These are phyloP conservation scores for Bostrychus sinensis DNA, from an alignment of 2,113 vertebrate genomes.

Conservation along the genomic window DNA sequence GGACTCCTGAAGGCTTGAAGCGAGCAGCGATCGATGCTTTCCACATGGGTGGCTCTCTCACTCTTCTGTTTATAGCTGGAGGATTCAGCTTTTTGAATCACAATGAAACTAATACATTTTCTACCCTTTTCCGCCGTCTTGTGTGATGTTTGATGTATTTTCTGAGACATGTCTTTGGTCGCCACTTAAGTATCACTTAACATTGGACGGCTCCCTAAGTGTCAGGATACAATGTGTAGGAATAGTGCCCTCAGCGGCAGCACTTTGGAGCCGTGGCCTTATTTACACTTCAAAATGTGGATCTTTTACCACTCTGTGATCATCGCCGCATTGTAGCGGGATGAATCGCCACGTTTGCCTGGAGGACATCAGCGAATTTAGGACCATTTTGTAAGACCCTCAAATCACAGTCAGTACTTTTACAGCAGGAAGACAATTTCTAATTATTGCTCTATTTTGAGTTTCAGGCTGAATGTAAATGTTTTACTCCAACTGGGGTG, in stretches of 20 bases:
- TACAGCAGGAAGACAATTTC: too few species aligned
- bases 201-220: slow-evolving; percentile 26
- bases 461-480: too few species aligned
- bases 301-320: slow-evolving; percentile 71
- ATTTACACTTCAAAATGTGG: slow-evolving; percentile 76
- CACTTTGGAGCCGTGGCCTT: slow-evolving; percentile 52
- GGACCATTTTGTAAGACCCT: slow-evolving; percentile 55
- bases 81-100: slow-evolving; percentile 71
- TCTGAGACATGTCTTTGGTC: slow-evolving; percentile 46
- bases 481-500: too few species aligned
- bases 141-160: slow-evolving; percentile 43
- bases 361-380: slow-evolving; percentile 61
- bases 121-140: slow-evolving; percentile 24
- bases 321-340: slow-evolving; percentile 55
- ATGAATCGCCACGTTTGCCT: slow-evolving; percentile 56
- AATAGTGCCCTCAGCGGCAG: slow-evolving; percentile 35
- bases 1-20: slow-evolving; percentile 70
- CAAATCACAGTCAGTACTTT: not conserved
- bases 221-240: slow-evolving; percentile 32
- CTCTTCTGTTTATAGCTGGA: slow-evolving; percentile 76
- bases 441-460: too few species aligned
- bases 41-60: slow-evolving; percentile 64
- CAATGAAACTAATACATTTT: slow-evolving; percentile 69
- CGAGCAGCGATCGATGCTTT: slow-evolving; percentile 73
- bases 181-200: slow-evolving; percentile 48